Base-by-base conservation (phyloP, 2,797 vertebrate species). In the Dryobates pubescens region DNA sequence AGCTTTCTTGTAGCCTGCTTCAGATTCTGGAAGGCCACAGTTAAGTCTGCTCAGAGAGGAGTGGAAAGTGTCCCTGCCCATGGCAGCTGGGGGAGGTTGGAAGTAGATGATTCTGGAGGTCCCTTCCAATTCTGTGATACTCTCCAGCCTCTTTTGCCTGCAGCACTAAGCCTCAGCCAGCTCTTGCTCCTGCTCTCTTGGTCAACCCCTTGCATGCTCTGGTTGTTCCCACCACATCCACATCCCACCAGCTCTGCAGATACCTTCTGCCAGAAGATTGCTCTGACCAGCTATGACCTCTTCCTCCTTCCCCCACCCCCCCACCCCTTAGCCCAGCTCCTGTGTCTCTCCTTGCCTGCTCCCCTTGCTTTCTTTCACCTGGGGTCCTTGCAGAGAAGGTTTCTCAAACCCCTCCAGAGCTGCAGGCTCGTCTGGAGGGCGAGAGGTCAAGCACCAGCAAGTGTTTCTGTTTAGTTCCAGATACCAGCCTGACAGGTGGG, bases 381-480 rank as follows among this genome's bases (percentile, higher is more conserved):
- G 6, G 23, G 69, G 5, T 76, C 63, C 47, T 57, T 38, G 64
- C 36, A 16, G 5, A 59, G 86, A 64, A 43, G 63, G 32, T 77
- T 93, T 85, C 82, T 75, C 43, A 36, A 32, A 63, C 82, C n/a
- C 6, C 77, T 62, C 8, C 9, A 70, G 88, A 82, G 63, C 76
- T 7, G 4, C 41, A 10, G 82, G 91, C 62, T 89, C 70, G 79
- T 72, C 89, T 12, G 45, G 87, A 73, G 93, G 97, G 93, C 80
- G 56, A 96, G 83, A 98, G 97, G 98, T 98, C 97, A 94, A 93
- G 96, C 82, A 93, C 91, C 64, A 88, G 85, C 98, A 97, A 98
- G 97, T 98, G 99, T 97, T 98, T 98, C 96, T 59, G 24, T 97
- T 99, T 99, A 99, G 99, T 99, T 99, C 98, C 99, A 99, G 98